These are phyloP conservation scores for Lophotis ruficrista DNA, from an alignment of 2,113 vertebrate species.

Conservation along the genomic window DNA sequence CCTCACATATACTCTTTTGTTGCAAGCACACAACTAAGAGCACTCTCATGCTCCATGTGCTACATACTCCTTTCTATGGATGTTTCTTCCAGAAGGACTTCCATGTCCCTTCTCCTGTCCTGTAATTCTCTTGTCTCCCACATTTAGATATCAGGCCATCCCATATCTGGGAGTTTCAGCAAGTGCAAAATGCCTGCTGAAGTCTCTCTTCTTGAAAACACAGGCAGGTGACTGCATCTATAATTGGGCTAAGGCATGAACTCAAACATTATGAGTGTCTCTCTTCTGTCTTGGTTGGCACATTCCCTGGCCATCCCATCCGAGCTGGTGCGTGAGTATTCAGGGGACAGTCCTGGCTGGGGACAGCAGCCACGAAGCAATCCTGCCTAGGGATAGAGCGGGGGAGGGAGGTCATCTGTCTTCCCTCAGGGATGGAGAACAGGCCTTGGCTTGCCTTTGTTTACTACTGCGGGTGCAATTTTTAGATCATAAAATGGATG, in stretches of 20 bases:
- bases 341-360: neutral
- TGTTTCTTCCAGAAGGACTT: neutral
- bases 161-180: neutral
- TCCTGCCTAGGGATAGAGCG: neutral
- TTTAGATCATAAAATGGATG: neutral
- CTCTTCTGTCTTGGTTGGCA: neutral
- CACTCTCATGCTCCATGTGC: neutral
- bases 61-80: neutral
- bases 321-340: neutral
- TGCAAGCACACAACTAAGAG: neutral
- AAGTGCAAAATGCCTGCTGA: neutral
- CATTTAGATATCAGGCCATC: neutral
- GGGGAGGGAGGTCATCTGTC: neutral
- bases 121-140: neutral
- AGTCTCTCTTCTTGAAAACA: neutral
- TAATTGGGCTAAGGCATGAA: neutral
- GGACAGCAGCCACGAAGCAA: neutral
- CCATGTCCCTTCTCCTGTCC: neutral
- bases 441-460: neutral
- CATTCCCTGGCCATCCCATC: neutral
- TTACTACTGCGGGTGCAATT: neutral
- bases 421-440: neutral
- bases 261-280: neutral
- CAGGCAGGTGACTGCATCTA: neutral
- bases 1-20: neutral